Evolutionary conservation across 35 echinoderm and acorn worm species (phyloP), one percentile per base, ranked within the genome.

Genomic region (Ptychodera flava): DNA sequence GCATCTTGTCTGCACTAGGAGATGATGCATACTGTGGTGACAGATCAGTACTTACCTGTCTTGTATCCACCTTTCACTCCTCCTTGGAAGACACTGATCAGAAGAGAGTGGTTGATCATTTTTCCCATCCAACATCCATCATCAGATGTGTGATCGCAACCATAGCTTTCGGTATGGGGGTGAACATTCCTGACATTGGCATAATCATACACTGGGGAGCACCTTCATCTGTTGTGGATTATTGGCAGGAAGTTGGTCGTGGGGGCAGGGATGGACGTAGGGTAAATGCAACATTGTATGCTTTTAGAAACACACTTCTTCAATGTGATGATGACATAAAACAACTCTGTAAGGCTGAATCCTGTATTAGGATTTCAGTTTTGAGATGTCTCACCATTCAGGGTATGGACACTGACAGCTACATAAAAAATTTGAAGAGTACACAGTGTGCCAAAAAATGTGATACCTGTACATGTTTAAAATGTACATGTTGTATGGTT

Each of bases 91-190:
- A n/a, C n/a, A n/a, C n/a, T n/a, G n/a, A n/a, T n/a, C n/a, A n/a
- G n/a, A n/a, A n/a, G n/a, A n/a, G n/a, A n/a, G n/a, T n/a, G n/a
- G n/a, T n/a, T n/a, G n/a, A n/a, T n/a, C n/a, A 77, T 77, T 77
- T 77, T 29, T 16, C 76, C 76, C 16, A 77, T 16, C 76, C 76
- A 16, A 16, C 16, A 29, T 16, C 16, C 76, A 29, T 77, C 16
- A 77, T 77, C 29, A 77, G 76, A 77, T 16, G 16, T 16, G 16
- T 77, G 29, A 29, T 77, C 76, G 16, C 76, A 31, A 83, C 81
- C 0, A 83, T 83, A 33, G 81, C 81, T 33, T 83, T 83, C 34
- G 81, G 81, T 27, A 83, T 83, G 81, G 81, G 81, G 29, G 29
- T 83, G 1, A 0, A 83, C 0, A 83, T 83, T 1, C 29, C 81